phyloP scores from a whole-genome alignment of 2,113 vertebrate genomes.

The Petaurus breviceps region DNA sequence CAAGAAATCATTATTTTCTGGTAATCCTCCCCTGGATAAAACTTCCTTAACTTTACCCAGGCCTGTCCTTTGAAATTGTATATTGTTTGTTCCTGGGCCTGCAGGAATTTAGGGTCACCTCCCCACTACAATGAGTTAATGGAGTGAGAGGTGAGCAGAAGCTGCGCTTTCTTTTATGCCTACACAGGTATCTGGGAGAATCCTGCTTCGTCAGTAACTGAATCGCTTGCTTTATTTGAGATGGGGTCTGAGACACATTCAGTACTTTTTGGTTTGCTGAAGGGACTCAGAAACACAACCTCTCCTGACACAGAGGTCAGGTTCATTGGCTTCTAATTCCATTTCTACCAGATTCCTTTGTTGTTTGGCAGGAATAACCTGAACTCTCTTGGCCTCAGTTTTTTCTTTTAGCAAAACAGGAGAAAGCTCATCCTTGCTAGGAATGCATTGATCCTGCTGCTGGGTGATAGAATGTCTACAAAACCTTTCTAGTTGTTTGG shows the following conservation, averaged over 20 bases:
- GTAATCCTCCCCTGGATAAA: background rate
- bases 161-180: background rate
- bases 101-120: background rate
- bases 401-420: conserved; percentile 37
- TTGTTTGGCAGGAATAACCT: conserved; percentile 15
- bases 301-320: background rate
- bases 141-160: background rate
- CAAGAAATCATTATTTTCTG: background rate
- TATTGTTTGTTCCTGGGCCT: background rate
- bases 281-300: conserved; percentile 48
- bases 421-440: conserved; percentile 25
- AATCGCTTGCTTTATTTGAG: background rate
- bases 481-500: conserved; percentile 30
- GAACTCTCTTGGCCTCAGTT: conserved; percentile 30
- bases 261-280: background rate
- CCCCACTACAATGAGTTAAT: background rate
- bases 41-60: background rate
- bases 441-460: background rate
- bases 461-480: background rate
- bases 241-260: background rate
- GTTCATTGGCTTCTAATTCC: conserved; percentile 18
- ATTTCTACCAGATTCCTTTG: background rate
- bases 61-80: background rate
- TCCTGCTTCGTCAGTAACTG: background rate
- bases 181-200: background rate